These are phyloP conservation scores for Lepilemur ruficaudatus DNA, from an alignment of 2,797 vertebrate genomes.

Conservation along the genomic window DNA sequence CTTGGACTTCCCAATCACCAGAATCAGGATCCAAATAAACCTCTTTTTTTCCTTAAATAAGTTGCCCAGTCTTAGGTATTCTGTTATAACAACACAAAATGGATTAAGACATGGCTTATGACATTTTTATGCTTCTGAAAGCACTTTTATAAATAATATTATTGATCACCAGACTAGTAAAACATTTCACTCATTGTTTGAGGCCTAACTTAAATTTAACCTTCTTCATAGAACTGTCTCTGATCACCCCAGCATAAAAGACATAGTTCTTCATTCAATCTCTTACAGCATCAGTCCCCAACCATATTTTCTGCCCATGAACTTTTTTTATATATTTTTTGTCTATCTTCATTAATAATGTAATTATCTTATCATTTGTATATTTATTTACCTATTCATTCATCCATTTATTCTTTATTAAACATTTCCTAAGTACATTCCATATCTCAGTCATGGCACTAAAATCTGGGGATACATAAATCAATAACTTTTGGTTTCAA, in stretches of 20 bases:
- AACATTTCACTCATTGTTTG: not conserved
- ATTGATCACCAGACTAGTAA: not conserved
- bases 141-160: constrained; percentile 8
- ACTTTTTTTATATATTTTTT: not conserved
- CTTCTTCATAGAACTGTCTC: not conserved
- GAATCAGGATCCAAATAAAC: not conserved
- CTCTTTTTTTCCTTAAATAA: not conserved
- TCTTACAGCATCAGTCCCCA: not conserved
- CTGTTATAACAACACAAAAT: not conserved
- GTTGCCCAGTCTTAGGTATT: not conserved
- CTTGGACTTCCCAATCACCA: not conserved
- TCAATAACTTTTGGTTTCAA: not conserved
- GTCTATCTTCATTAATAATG: not conserved
- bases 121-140: not conserved
- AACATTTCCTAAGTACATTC: not conserved
- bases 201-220: not conserved
- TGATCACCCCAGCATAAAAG: not conserved
- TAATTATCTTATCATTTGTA: constrained; percentile 41
- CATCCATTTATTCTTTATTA: not conserved
- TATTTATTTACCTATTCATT: not conserved
- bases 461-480: not conserved
- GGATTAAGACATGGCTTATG: not conserved
- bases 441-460: not conserved
- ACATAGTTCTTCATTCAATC: not conserved
- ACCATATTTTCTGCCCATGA: not conserved